These are phyloP conservation scores for Heliconius nattereri DNA, from an alignment of 1,140 invertebrate species.

Conservation along the genomic window DNA sequence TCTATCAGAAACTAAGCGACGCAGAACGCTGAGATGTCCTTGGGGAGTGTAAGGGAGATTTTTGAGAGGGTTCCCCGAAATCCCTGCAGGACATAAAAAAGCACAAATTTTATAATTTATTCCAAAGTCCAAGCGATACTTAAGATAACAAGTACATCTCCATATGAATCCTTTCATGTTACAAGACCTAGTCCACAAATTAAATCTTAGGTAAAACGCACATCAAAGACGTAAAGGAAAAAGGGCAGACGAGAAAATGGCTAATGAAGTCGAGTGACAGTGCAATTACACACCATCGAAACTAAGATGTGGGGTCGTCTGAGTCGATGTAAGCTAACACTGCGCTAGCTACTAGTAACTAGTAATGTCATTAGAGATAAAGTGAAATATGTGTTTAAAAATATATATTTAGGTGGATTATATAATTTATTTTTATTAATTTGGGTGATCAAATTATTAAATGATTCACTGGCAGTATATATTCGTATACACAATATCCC, in stretches of 20 bases:
- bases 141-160: not conserved
- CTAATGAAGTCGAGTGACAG: conserved; percentile 38
- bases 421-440: too few relatives aligned
- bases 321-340: not conserved
- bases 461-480: too few relatives aligned
- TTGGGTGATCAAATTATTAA: too few relatives aligned
- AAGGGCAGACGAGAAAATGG: conserved; percentile 19
- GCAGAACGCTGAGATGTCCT: too few relatives aligned
- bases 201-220: conserved; percentile 24
- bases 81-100: too few relatives aligned
- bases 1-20: too few relatives aligned
- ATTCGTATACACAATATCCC: too few relatives aligned
- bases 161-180: not conserved
- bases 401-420: not conserved
- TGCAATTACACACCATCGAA: conserved; percentile 24
- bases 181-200: conserved; percentile 14
- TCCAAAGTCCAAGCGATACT: too few relatives aligned
- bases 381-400: not conserved
- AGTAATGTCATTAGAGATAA: not conserved
- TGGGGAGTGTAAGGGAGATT: too few relatives aligned
- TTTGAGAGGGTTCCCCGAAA: too few relatives aligned
- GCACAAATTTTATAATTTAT: too few relatives aligned
- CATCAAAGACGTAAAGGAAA: conserved; percentile 19
- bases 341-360: too few relatives aligned
- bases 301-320: conserved; percentile 3